Evolutionary conservation across 2,113 vertebrate genomes (phyloP), one percentile per base, ranked within the genome.

Genomic region (Argyrosomus japonicus): DNA sequence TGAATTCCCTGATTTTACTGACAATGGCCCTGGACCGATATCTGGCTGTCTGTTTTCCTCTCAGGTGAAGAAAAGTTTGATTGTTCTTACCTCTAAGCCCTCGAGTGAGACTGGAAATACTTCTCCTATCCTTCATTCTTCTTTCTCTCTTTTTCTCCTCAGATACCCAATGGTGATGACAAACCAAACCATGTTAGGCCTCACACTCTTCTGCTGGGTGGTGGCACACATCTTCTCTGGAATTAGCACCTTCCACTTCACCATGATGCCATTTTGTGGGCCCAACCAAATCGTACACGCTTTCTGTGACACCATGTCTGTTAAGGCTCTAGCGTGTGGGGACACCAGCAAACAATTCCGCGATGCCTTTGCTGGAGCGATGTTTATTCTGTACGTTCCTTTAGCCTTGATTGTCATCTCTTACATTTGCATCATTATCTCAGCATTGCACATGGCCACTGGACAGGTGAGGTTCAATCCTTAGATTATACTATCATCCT

Each of bases 1-100:
- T 93, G 43, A 91, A 91, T 79, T 93, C 83, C 13, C 61, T 88
- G 43, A 88, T 91, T 68, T 68, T 93, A 76, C 47, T 91, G 57
- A 86, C 63, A 13, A 90, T 91, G 90, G 86, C 84, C 15, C 21
- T 93, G 50, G 92, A 92, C 72, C 79, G 87, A 60, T 88, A 87
- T 23, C 48, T 91, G 56, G 84, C 90, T 14, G 79, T 93, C 56
- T 89, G 87, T 50, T 83, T 86, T 68, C 91, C 89, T 29, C 69
- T 91, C 1, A 88, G 91, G 81, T 90, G 23, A 57, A 57, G 12
- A 47, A 27, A 51, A 67, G 0, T 19, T 36, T 2, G 19, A 62
- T 17, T 2, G 4, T 21, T 50, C 5, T 50, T 19, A 14, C 17
- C 25, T 56, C 48, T 47, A 19, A 60, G 9, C 11, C 17, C 8